A percentile compares a stretch with the other conserved stretches of the same genome.
Conservation (phyloP, 2,113 vertebrate species). For the Geococcyx californianus region DNA sequence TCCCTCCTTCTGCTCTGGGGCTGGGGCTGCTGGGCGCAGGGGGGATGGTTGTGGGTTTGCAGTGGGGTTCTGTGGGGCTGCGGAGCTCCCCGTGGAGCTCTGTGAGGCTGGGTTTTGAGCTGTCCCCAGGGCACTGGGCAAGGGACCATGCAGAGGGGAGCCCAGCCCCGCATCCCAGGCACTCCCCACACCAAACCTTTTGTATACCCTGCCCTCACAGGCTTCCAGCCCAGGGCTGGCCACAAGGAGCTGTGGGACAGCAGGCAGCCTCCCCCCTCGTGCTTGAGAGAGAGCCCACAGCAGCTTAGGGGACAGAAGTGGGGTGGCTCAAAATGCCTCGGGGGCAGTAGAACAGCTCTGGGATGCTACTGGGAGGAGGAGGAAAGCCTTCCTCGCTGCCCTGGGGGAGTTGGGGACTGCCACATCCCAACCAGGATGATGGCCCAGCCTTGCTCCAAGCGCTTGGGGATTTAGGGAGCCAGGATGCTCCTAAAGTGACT, state of each 20-base stretch:
- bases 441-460: fast-evolving
- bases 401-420: fast-evolving
- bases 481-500: neutral
- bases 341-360: neutral
- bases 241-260: neutral
- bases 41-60: neutral
- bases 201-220: fast-evolving
- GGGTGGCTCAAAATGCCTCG: neutral
- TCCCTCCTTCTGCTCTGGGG: neutral
- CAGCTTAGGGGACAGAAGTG: neutral
- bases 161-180: neutral
- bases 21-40: neutral
- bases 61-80: neutral
- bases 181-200: neutral
- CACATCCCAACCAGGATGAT: neutral
- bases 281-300: neutral
- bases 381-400: neutral
- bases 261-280: fast-evolving
- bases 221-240: neutral
- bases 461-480: neutral
- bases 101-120: neutral
- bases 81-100: fast-evolving
- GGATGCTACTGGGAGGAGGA: neutral
- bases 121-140: neutral
- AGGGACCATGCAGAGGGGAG: fast-evolving